A percentile compares a stretch with the other conserved stretches of the same genome.
phyloP scores from a whole-genome alignment of 2,888 invertebrate genomes.

The Polyploca ridens region DNA sequence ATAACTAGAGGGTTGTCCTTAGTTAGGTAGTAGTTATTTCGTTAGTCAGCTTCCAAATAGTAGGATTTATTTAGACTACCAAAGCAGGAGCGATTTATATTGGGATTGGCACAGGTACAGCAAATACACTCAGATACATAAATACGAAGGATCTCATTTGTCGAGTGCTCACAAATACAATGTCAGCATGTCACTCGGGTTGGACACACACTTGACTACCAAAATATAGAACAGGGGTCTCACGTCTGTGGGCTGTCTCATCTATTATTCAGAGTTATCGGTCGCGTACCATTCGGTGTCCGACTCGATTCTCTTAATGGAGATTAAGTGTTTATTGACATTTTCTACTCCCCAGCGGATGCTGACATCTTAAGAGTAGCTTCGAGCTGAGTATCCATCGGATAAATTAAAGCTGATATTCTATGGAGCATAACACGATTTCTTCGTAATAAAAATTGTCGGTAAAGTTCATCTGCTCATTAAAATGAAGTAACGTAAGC shows the following conservation, averaged over 20 bases:
- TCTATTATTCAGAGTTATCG: slow-evolving; percentile 68
- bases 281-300: slow-evolving; percentile 46
- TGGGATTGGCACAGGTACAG: not conserved
- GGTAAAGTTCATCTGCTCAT: not conserved
- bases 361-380: slow-evolving; percentile 30
- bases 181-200: slow-evolving; percentile 23
- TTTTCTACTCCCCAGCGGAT: slow-evolving; percentile 39
- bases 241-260: slow-evolving; percentile 50
- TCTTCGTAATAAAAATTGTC: not conserved
- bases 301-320: slow-evolving; percentile 60
- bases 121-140: slow-evolving; percentile 1
- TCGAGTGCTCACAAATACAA: slow-evolving; percentile 18
- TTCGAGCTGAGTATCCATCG: not conserved
- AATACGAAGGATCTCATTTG: slow-evolving; percentile 32
- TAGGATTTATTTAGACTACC: not conserved
- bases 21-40: no score
- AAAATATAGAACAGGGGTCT: slow-evolving; percentile 52
- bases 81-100: not conserved
- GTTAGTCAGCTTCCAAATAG: not conserved
- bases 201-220: slow-evolving; percentile 33
- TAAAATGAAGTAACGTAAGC: no score
- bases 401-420: slow-evolving; percentile 7
- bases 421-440: not conserved
- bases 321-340: slow-evolving; percentile 65
- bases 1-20: no score